Evolutionary conservation across 2,888 invertebrate genomes (phyloP).

Genomic region (Papilio elwesi): DNA sequence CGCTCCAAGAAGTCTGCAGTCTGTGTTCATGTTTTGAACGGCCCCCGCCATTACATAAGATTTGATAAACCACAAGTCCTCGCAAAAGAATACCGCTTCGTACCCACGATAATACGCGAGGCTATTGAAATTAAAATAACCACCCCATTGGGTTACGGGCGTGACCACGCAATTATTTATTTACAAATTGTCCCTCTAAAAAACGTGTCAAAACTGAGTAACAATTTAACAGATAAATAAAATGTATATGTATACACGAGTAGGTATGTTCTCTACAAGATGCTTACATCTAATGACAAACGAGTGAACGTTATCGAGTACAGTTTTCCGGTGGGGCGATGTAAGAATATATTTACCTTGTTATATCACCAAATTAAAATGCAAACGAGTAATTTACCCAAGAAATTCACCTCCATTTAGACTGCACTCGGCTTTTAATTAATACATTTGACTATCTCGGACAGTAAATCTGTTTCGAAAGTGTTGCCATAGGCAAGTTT

Average conservation of each 20-base stretch:
- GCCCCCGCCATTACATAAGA: too few species aligned
- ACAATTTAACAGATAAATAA: not conserved
- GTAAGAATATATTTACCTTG: conserved; percentile 7
- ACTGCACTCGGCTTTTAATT: conserved; percentile 12
- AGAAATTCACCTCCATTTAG: conserved; percentile 23
- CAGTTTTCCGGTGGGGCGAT: conserved; percentile 23
- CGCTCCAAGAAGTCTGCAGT: too few species aligned
- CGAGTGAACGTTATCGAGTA: conserved; percentile 19
- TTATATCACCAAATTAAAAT: conserved; percentile 28
- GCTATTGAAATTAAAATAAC: too few species aligned
- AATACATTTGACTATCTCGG: conserved; percentile 26
- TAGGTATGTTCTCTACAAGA: not conserved
- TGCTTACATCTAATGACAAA: conserved; percentile 3
- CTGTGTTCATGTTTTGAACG: too few species aligned
- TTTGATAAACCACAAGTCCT: too few species aligned
- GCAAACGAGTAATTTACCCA: conserved; percentile 30
- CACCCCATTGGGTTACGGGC: too few species aligned
- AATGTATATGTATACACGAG: not conserved
- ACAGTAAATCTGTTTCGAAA: conserved; percentile 24
- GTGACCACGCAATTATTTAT: too few species aligned
- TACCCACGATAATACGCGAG: too few species aligned
- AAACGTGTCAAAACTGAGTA: too few species aligned
- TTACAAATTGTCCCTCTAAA: too few species aligned
- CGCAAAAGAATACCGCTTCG: too few species aligned
- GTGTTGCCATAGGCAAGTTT: conserved; percentile 1